A percentile compares a stretch with the other conserved stretches of the same genome.
phyloP scores from a whole-genome alignment of 92 coral and sea anemone species.

The Virgularia gustaviana region DNA sequence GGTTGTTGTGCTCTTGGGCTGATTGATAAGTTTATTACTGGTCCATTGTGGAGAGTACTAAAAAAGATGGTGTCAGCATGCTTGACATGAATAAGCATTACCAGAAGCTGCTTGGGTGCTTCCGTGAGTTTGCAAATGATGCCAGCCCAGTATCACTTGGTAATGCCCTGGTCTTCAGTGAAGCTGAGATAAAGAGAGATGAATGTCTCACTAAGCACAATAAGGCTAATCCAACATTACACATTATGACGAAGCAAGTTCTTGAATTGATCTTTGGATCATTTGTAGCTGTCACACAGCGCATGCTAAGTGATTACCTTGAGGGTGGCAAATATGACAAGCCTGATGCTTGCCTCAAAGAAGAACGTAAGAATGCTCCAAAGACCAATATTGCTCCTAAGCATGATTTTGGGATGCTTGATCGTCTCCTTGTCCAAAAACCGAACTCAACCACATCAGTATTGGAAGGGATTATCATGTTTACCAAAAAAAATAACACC shows the following conservation, averaged over 20 bases:
- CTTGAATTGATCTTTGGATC: conserved; percentile 37
- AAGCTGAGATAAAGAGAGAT: conserved; percentile 21
- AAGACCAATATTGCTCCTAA: conserved; percentile 30
- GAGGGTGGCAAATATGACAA: conserved; percentile 46
- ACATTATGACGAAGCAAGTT: conserved; percentile 39
- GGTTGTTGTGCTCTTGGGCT: neutral
- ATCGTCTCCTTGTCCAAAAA: conserved; percentile 6
- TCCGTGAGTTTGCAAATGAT: conserved; percentile 32
- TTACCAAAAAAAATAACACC: conserved; percentile 31
- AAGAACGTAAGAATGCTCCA: conserved; percentile 35
- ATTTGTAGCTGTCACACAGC: conserved; percentile 42
- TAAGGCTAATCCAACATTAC: conserved; percentile 24
- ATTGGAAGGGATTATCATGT: conserved; percentile 12
- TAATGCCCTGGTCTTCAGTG: conserved; percentile 23
- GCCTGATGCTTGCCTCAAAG: conserved; percentile 16
- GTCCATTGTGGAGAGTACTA: conserved; percentile 45
- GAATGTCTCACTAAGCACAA: conserved; percentile 29
- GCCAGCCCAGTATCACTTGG: conserved; percentile 33
- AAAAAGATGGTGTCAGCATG: conserved; percentile 33
- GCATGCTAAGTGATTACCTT: conserved; percentile 37
- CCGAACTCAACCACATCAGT: conserved; percentile 36
- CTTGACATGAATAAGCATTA: conserved; percentile 20
- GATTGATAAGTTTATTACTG: neutral
- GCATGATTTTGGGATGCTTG: conserved; percentile 32
- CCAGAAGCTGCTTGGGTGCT: conserved; percentile 35